These are phyloP conservation scores for Cynodonichthys magdalenae DNA, from an alignment of 2,797 vertebrate species.

Conservation along the genomic window DNA sequence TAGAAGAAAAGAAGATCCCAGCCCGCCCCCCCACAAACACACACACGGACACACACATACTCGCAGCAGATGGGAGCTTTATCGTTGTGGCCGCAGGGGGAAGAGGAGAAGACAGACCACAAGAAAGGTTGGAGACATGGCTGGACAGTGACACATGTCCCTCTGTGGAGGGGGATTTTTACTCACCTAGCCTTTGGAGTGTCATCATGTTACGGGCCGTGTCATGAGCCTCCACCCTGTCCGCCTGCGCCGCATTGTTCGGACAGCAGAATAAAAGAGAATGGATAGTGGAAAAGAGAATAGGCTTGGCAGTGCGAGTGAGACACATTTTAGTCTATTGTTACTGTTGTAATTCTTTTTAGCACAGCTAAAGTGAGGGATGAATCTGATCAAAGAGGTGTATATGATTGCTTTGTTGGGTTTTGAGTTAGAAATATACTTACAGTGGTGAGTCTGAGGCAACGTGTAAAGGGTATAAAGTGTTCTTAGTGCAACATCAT, in stretches of 20 bases:
- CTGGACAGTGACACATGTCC: conserved; percentile 81
- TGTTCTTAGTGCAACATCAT: no score
- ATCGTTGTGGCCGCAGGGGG: conserved; percentile 68
- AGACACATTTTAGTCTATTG: conserved; percentile 67
- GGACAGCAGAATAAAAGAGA: conserved; percentile 71
- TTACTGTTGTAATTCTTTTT: conserved; percentile 62
- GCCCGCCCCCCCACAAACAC: conserved; percentile 32
- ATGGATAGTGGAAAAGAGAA: conserved; percentile 64
- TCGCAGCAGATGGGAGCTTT: conserved; percentile 78
- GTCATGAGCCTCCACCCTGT: conserved; percentile 70
- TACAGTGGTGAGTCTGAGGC: conserved; percentile 7
- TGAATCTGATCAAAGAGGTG: conserved; percentile 73
- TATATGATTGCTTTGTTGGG: conserved; percentile 53
- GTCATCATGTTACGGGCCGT: conserved; percentile 80
- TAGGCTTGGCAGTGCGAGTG: conserved; percentile 61
- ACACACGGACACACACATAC: no score
- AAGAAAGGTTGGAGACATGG: conserved; percentile 73
- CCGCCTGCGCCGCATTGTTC: conserved; percentile 70
- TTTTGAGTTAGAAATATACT: conserved; percentile 39
- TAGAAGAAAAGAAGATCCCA: conserved; percentile 60
- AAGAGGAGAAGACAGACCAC: conserved; percentile 66
- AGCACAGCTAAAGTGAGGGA: conserved; percentile 64
- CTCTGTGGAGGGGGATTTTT: conserved; percentile 62
- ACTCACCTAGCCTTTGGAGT: conserved; percentile 78
- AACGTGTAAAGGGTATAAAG: conserved; percentile 14